Conservation (phyloP, 2,888 invertebrate species). For the Troides aeacus region DNA sequence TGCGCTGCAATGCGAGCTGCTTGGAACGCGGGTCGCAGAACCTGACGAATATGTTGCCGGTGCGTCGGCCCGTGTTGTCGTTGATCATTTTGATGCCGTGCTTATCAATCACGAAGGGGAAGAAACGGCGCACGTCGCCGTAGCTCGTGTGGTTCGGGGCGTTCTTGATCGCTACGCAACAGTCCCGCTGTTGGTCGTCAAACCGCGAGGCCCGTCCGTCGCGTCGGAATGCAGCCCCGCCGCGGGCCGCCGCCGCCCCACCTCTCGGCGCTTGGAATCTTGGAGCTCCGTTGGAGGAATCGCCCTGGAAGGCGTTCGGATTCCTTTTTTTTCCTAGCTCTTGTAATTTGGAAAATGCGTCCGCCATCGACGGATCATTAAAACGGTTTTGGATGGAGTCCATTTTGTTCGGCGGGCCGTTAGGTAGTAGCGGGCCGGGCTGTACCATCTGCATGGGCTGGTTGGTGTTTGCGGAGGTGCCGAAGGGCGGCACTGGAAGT, state of each 20-base stretch:
- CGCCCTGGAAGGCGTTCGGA: slow-evolving; percentile 78
- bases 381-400: slow-evolving; percentile 43
- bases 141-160: slow-evolving; percentile 88
- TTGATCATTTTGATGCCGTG: slow-evolving; percentile 93
- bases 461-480: slow-evolving; percentile 35
- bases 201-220: slow-evolving; percentile 56
- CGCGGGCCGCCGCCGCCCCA: slow-evolving; percentile 41
- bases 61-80: slow-evolving; percentile 88
- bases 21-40: slow-evolving; percentile 86
- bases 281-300: slow-evolving; percentile 49
- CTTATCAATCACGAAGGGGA: slow-evolving; percentile 89
- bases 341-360: slow-evolving; percentile 63
- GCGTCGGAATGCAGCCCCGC: slow-evolving; percentile 49
- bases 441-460: slow-evolving; percentile 38
- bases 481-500: slow-evolving; percentile 36
- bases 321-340: slow-evolving; percentile 80
- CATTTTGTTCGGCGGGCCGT: slow-evolving; percentile 38
- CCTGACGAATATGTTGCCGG: slow-evolving; percentile 89
- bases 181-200: slow-evolving; percentile 53
- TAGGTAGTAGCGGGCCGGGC: slow-evolving; percentile 39
- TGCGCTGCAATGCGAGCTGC: slow-evolving; percentile 84
- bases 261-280: slow-evolving; percentile 40
- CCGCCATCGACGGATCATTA: slow-evolving; percentile 55
- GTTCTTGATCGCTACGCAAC: slow-evolving; percentile 86
- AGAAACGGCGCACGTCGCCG: slow-evolving; percentile 90